These are phyloP conservation scores for Melieria omissa DNA, from an alignment of 2,888 invertebrate species.

Conservation along the genomic window DNA sequence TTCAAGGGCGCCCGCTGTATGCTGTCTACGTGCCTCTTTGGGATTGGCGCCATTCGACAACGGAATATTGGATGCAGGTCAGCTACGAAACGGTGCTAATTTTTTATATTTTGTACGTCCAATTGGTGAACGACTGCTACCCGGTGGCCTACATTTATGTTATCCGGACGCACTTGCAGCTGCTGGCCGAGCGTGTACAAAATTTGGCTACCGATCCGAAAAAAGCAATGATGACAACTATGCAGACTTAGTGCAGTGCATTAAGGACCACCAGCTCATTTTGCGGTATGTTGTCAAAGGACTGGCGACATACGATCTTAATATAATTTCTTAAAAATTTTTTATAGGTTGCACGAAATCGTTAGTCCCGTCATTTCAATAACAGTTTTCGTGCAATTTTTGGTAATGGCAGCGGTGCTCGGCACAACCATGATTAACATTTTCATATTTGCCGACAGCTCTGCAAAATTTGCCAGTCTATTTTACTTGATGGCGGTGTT, in stretches of 20 bases:
- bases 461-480: slow-evolving; percentile 32
- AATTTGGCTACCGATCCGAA: slow-evolving; percentile 28
- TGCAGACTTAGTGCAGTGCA: slow-evolving; percentile 41
- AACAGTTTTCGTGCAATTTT: slow-evolving; percentile 48
- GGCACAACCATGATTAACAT: slow-evolving; percentile 45
- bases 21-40: slow-evolving; percentile 45
- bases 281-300: slow-evolving; percentile 12
- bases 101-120: slow-evolving; percentile 26
- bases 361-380: slow-evolving; percentile 42
- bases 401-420: slow-evolving; percentile 44
- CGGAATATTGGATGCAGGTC: slow-evolving; percentile 40
- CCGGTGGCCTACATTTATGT: slow-evolving; percentile 46
- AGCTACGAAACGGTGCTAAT: slow-evolving; percentile 25
- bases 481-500: slow-evolving; percentile 42
- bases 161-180: slow-evolving; percentile 41
- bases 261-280: slow-evolving; percentile 44
- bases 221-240: slow-evolving; percentile 12
- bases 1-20: slow-evolving; percentile 43
- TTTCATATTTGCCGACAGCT: slow-evolving; percentile 38
- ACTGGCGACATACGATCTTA: background rate
- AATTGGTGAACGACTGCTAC: slow-evolving; percentile 45
- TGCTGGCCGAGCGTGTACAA: slow-evolving; percentile 40
- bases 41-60: slow-evolving; percentile 42
- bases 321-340: background rate
- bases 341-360: slow-evolving; percentile 7